Percentiles rank a stretch among this genome's conserved stretches.
These are phyloP conservation scores for Siderastrea siderea DNA, from an alignment of 92 coral and sea anemone species.

Conservation along the genomic window DNA sequence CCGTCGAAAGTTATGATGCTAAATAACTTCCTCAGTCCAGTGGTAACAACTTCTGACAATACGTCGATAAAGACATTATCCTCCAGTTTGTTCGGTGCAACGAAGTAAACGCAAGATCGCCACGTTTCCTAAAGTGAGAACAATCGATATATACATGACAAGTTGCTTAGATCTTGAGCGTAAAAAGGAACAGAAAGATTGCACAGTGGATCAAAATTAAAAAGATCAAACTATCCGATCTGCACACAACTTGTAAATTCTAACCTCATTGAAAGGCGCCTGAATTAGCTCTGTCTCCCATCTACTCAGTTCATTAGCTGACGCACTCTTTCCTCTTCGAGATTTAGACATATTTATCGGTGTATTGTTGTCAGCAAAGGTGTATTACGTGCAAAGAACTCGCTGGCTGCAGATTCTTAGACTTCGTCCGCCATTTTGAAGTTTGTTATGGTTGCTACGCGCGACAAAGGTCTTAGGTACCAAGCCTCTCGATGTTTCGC, in stretches of 20 bases:
- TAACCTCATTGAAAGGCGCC: conserved; percentile 94
- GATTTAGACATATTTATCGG: conserved; percentile 85
- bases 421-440: conserved; percentile 93
- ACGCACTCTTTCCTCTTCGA: conserved; percentile 98
- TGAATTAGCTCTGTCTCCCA: conserved; percentile 95
- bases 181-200: background rate
- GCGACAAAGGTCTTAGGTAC: conserved; percentile 34
- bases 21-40: conserved; percentile 94
- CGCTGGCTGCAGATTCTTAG: background rate
- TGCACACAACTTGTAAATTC: background rate
- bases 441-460: conserved; percentile 97
- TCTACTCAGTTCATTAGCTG: conserved; percentile 90
- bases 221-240: background rate
- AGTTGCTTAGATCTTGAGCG: background rate
- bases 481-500: conserved; percentile 7
- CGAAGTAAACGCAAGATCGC: conserved; percentile 89
- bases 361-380: background rate
- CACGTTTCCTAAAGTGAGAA: conserved; percentile 78
- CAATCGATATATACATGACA: background rate
- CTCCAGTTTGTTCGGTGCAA: conserved; percentile 82
- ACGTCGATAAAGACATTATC: conserved; percentile 89
- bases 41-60: conserved; percentile 85
- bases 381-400: background rate
- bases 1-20: conserved; percentile 93
- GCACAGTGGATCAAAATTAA: background rate